A percentile compares a stretch with the other conserved stretches of the same genome.
phyloP scores from a whole-genome alignment of 1,140 invertebrate species.

The Ectropis grisescens region DNA sequence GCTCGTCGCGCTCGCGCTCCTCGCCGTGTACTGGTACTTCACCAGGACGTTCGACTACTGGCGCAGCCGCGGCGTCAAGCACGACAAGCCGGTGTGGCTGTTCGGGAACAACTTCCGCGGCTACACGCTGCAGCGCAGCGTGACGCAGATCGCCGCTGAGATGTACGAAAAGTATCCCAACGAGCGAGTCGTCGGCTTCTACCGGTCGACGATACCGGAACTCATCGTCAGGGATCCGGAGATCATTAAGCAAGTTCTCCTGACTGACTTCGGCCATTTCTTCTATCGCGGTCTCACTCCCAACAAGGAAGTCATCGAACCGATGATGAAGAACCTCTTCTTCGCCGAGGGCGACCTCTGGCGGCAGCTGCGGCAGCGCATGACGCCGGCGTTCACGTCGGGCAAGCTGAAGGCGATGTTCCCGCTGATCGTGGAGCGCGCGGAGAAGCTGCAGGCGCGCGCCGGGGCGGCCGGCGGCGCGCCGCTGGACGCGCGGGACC shows the following conservation, averaged over 20 bases:
- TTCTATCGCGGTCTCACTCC: constrained; percentile 20
- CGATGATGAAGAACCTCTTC: constrained; percentile 32
- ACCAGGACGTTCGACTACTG: constrained; percentile 31
- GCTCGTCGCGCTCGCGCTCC: constrained; percentile 5
- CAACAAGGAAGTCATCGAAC: constrained; percentile 26
- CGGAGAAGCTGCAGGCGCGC: neutral
- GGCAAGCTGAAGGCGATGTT: constrained; percentile 72
- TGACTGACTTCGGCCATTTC: constrained; percentile 72
- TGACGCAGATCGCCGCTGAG: constrained; percentile 32
- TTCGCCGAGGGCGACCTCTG: constrained; percentile 58
- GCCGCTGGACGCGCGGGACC: constrained; percentile 49
- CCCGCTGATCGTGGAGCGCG: constrained; percentile 21
- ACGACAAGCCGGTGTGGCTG: constrained; percentile 30
- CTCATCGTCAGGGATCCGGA: constrained; percentile 48
- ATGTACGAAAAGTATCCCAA: constrained; percentile 35
- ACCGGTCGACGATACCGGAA: constrained; percentile 25
- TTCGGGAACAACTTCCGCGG: constrained; percentile 34
- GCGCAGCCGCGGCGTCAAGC: constrained; percentile 31
- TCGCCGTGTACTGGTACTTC: constrained; percentile 23
- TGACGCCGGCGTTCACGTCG: constrained; percentile 72
- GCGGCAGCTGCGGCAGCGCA: constrained; percentile 67
- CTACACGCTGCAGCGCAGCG: constrained; percentile 30
- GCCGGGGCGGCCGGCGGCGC: neutral
- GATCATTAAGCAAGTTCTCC: constrained; percentile 64
- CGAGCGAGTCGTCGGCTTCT: constrained; percentile 44